Evolutionary conservation across 2,113 vertebrate species (phyloP), one percentile per base, ranked within the genome.

Genomic region (Neolamprologus brichardi): DNA sequence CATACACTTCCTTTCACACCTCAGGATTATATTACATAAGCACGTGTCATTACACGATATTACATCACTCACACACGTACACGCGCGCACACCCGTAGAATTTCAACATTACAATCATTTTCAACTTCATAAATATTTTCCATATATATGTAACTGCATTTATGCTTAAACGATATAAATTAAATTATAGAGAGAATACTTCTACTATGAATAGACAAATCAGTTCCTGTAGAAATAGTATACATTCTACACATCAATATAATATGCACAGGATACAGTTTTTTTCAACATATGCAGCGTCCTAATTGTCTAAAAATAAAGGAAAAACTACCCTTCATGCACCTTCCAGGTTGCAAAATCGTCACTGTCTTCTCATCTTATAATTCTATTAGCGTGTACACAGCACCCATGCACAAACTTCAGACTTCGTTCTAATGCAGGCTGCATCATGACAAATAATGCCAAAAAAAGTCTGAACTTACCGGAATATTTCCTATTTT

Each of bases 401-500:
- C 39, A 28, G 23, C 39, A 75, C 25, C 44, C 7, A 79, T 53
- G 49, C 78, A 70, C 70, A 62, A 39, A 46, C 41, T 9, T 7
- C 5, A 49, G 39, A 12, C 2, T 6, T 13, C 58, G n/a, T 30
- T 28, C 11, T 13, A 11, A 67, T 37, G 49, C 14, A 46, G 14
- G 18, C 30, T 32, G 11, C n/a, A 80, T 15, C 23, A 49, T 8
- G 14, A 52, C 4, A 8, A 44, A 49, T 5, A 52, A 58, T 87
- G 17, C 3, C 3, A 18, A 46, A 75, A 72, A 46, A 46, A 46
- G 14, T 75, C 18, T n/a, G 17, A 84, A 97, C 97, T 97, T 93
- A 98, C 97, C 97, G 86, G 11, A 84, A 94, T 90, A 93, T 88
- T 81, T 94, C 84, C 84, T 90, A 91, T 92, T 96, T 94, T 95